Evolutionary conservation across 2,888 invertebrate species (phyloP), one percentile per base, ranked within the genome.

Genomic region (Vanessa cardui): DNA sequence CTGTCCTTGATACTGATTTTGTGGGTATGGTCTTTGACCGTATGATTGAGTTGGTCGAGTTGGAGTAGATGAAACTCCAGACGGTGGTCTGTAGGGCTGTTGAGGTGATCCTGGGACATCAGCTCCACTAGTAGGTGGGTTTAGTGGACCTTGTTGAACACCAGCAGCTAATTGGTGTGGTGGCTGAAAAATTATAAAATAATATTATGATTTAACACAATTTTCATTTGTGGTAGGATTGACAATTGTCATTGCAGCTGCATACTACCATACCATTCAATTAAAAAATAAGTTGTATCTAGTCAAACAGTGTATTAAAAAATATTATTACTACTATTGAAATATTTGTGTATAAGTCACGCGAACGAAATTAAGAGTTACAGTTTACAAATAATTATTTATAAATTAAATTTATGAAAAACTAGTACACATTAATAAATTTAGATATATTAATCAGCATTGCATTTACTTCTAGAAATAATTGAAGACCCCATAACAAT

Each of bases 41-140:
- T 95, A 95, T 21, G 94, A 94, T 78, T 95, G 95, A 64, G 95
- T 94, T 21, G 94, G 95, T 70, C 95, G 94, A 58, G 94, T 94
- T 59, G 94, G 89, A 75, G 94, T 93, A 16, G 90, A 80, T 18
- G 93, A 92, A 8, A 93, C 94, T 62, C 93, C 92, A 58, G 89
- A 83, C 58, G 92, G 90, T 59, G 93, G 92, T 63, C 93, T 87
- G 73, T 93, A 93, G n/a, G 86, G 84, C 72, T 90, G 92, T 69
- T 89, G 93, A 21, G 92, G 89, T 71, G 92, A 81, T 67, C 90
- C 84, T 73, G 91, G 78, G 12, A 83, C 83, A 64, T 92, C 92
- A 64, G 87, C 81, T 66, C 86, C 87, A 77, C 84, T 86, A 52
- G 88, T 80, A 20, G 91, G 85, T 66, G 89, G 84, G 74, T 88